Percentiles rank a stretch among this genome's conserved stretches.
phyloP scores from a whole-genome alignment of 2,113 vertebrate genomes.

The Dipodomys ordii region DNA sequence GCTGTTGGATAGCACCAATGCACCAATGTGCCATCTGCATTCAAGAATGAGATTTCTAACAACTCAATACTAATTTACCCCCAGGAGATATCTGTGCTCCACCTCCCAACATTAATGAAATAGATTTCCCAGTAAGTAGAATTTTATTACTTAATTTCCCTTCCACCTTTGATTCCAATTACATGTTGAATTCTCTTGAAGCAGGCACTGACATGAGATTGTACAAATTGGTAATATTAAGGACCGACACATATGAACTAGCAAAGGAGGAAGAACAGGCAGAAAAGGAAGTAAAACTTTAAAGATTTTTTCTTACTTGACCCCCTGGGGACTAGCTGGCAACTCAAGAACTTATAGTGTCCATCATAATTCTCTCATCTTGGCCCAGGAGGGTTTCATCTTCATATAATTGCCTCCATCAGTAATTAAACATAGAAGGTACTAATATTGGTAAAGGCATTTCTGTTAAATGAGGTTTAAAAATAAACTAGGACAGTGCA shows the following conservation, averaged over 20 bases:
- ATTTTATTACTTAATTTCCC: background rate
- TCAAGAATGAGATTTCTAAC: background rate
- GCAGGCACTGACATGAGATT: background rate
- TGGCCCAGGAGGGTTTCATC: background rate
- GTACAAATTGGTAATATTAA: background rate
- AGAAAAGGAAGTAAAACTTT: background rate
- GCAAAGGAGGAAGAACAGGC: background rate
- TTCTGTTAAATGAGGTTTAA: background rate
- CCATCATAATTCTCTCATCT: background rate
- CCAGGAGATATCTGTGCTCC: background rate
- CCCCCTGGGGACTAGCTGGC: rapidly evolving
- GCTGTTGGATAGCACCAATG: background rate
- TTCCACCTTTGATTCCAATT: background rate
- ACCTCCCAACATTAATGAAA: background rate
- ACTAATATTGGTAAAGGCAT: background rate
- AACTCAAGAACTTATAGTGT: background rate
- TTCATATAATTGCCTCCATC: background rate
- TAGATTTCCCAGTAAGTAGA: background rate
- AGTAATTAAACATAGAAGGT: background rate
- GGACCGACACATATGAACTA: background rate
- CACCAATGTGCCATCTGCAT: background rate
- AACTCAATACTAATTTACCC: background rate
- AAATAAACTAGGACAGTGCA: rapidly evolving
- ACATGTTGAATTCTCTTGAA: background rate
- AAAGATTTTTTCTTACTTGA: background rate